These are phyloP conservation scores for Coelopa pilipes DNA, from an alignment of 2,888 invertebrate genomes.

Conservation along the genomic window DNA sequence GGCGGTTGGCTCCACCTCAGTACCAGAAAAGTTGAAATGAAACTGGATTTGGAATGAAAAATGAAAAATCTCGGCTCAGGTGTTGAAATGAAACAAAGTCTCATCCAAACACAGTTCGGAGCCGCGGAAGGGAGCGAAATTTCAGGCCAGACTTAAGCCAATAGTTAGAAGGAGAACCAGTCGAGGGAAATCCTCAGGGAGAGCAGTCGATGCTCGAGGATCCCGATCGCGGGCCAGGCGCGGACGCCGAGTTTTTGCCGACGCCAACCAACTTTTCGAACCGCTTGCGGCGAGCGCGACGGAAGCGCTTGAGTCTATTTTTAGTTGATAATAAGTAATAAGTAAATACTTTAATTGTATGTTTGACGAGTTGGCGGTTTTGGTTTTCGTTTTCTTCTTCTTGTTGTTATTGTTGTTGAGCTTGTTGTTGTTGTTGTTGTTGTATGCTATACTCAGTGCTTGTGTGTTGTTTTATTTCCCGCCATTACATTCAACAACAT, in stretches of 20 bases:
- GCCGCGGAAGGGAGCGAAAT: too few species aligned
- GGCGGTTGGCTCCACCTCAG: too few species aligned
- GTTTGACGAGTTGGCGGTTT: background rate
- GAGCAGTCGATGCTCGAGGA: too few species aligned
- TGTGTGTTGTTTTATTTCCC: background rate
- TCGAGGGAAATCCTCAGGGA: too few species aligned
- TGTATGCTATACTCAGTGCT: background rate
- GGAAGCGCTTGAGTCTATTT: background rate
- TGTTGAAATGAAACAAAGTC: too few species aligned
- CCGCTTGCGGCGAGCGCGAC: background rate
- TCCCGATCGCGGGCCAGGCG: background rate
- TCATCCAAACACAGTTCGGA: too few species aligned
- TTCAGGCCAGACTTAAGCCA: too few species aligned
- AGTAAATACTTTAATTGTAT: constrained; percentile 9
- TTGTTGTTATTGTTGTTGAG: constrained; percentile 25
- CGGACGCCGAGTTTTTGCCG: background rate
- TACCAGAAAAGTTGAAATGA: too few species aligned
- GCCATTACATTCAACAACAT: constrained; percentile 2
- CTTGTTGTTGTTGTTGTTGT: constrained; percentile 11
- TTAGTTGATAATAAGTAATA: background rate
- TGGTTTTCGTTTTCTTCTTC: background rate
- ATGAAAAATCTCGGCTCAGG: too few species aligned
- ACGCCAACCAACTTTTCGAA: background rate
- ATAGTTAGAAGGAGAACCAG: too few species aligned
- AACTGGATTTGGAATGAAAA: too few species aligned